Percentiles rank a stretch among this genome's conserved stretches.
Conservation (phyloP, 2,113 vertebrate species). For the Mesembrinibis cayennensis region DNA sequence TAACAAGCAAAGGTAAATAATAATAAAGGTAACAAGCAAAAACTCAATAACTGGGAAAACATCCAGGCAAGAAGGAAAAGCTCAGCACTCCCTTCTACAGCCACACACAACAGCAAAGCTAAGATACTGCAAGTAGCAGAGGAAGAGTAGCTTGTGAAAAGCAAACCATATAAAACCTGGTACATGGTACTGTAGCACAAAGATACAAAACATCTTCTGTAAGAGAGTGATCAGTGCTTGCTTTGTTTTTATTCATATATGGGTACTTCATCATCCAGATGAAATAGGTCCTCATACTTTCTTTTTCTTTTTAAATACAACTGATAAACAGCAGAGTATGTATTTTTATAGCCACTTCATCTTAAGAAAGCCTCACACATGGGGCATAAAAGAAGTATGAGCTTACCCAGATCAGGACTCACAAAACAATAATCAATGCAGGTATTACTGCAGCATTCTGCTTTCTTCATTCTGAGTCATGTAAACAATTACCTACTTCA, state of each 20-base stretch:
- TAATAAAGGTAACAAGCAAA: neutral
- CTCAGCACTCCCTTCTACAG: neutral
- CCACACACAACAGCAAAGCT: neutral
- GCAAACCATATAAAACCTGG: neutral
- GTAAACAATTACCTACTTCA: conserved; percentile 21
- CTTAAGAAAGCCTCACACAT: neutral
- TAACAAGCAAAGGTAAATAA: neutral
- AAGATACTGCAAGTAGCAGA: neutral
- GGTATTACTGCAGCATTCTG: neutral
- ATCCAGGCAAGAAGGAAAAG: neutral
- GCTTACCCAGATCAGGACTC: neutral
- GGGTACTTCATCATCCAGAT: neutral
- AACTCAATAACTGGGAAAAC: neutral
- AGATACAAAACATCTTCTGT: neutral
- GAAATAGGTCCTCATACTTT: neutral
- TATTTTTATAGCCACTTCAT: neutral
- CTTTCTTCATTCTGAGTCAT: conserved; percentile 14
- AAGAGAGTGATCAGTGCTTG: neutral
- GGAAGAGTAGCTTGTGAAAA: neutral
- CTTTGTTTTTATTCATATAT: neutral
- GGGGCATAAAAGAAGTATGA: neutral
- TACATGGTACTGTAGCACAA: neutral
- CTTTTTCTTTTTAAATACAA: neutral
- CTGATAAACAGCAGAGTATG: neutral
- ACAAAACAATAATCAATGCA: neutral